phyloP scores from a whole-genome alignment of 2,113 vertebrate genomes.

The Alectura lathami region DNA sequence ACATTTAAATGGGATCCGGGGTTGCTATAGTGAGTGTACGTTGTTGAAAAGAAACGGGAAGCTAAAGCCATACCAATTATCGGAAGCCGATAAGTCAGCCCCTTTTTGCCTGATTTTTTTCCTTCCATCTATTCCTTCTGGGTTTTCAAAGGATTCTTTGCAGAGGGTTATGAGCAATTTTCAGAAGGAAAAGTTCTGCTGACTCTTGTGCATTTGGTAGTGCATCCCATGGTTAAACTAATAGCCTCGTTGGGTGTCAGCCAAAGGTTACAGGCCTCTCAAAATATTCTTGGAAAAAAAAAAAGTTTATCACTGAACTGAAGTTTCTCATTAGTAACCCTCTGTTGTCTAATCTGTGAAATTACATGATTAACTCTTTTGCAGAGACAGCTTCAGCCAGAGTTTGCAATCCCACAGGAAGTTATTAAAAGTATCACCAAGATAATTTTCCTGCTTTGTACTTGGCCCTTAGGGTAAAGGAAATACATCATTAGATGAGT shows the following conservation, averaged over 20 bases:
- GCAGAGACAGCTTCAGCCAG: slow-evolving; percentile 72
- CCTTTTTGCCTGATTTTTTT: slow-evolving; percentile 56
- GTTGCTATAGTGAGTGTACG: slow-evolving; percentile 76
- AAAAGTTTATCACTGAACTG: slow-evolving; percentile 83
- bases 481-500: slow-evolving; percentile 82
- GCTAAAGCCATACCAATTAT: slow-evolving; percentile 75
- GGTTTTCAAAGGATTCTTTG: slow-evolving; percentile 68
- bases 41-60: slow-evolving; percentile 78
- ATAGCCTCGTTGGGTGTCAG: slow-evolving; percentile 86
- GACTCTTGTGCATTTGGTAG: slow-evolving; percentile 82
- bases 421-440: slow-evolving; percentile 86
- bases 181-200: slow-evolving; percentile 80
- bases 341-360: slow-evolving; percentile 85
- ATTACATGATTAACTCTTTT: slow-evolving; percentile 87
- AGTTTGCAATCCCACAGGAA: slow-evolving; percentile 84
- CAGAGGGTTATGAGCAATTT: slow-evolving; percentile 74
- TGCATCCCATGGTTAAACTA: slow-evolving; percentile 85
- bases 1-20: slow-evolving; percentile 82
- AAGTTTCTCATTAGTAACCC: slow-evolving; percentile 89
- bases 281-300: slow-evolving; percentile 87
- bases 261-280: slow-evolving; percentile 88
- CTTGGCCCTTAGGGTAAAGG: slow-evolving; percentile 79
- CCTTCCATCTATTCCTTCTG: slow-evolving; percentile 46
- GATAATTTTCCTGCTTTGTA: slow-evolving; percentile 83
- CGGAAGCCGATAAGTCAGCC: slow-evolving; percentile 76